Conservation (phyloP, 2,888 invertebrate species). For the Meteorus colon region DNA sequence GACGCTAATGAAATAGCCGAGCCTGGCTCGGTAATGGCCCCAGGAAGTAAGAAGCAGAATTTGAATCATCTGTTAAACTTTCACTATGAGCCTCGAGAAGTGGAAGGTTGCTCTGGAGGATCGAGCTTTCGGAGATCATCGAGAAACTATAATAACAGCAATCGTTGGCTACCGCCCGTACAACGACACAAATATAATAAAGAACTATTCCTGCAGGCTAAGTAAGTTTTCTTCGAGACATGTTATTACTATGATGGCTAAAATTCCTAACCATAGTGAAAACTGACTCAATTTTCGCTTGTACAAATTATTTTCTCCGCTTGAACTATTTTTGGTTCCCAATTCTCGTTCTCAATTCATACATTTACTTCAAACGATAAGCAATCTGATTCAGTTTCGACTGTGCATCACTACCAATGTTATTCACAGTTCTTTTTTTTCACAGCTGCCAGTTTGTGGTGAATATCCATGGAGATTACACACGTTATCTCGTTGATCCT, state of each 20-base stretch:
- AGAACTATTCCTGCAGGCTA: conserved; percentile 95
- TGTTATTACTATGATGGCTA: neutral
- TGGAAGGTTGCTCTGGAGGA: conserved; percentile 70
- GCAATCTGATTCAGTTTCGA: too few relatives aligned
- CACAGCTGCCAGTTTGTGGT: conserved; percentile 96
- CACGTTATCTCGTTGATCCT: conserved; percentile 85
- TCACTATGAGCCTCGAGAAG: conserved; percentile 83
- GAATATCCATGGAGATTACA: conserved; percentile 85
- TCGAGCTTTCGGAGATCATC: conserved; percentile 64
- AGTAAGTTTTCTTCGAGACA: conserved; percentile 75
- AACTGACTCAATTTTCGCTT: too few relatives aligned
- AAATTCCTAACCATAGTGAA: neutral
- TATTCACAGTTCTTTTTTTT: conserved; percentile 47
- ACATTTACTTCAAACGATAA: too few relatives aligned
- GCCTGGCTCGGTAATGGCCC: conserved; percentile 87
- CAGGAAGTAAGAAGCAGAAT: conserved; percentile 93
- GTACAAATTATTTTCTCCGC: too few relatives aligned
- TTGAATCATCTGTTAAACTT: conserved; percentile 96
- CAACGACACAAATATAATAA: conserved; percentile 88
- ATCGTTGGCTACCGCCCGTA: conserved; percentile 72
- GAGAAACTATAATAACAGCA: conserved; percentile 60
- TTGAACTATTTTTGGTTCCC: too few relatives aligned
- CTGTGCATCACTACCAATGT: conserved; percentile 2
- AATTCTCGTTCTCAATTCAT: too few relatives aligned
- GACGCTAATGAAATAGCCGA: conserved; percentile 79